Percentiles rank a stretch among this genome's conserved stretches.
Conservation (phyloP, 2,113 vertebrate genomes). For the Ophthalmolycus amberensis region DNA sequence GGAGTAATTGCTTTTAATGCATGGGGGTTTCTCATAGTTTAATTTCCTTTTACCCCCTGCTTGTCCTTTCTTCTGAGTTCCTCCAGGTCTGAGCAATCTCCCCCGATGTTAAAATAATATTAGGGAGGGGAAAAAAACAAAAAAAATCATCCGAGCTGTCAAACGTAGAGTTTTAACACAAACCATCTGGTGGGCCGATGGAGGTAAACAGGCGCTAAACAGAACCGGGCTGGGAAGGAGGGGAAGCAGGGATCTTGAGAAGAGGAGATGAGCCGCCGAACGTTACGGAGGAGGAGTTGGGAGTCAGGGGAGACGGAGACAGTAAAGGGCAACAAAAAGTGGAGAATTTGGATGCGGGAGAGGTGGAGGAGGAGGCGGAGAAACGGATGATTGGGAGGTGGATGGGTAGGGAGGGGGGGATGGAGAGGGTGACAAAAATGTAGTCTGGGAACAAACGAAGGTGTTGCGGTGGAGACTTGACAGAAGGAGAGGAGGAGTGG, state of each 20-base stretch:
- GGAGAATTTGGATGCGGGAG: slow-evolving; percentile 32
- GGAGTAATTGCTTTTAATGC: slow-evolving; percentile 83
- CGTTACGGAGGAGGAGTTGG: slow-evolving; percentile 54
- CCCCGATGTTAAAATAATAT: slow-evolving; percentile 80
- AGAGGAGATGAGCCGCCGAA: slow-evolving; percentile 52
- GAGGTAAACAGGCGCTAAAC: slow-evolving; percentile 76
- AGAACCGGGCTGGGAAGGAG: slow-evolving; percentile 56
- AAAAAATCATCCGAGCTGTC: slow-evolving; percentile 70
- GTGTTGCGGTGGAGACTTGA: slow-evolving; percentile 66
- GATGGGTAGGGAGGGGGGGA: background rate
- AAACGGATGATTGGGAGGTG: slow-evolving; percentile 44
- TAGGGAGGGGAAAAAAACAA: slow-evolving; percentile 44
- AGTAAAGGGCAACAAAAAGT: slow-evolving; percentile 14
- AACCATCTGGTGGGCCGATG: slow-evolving; percentile 83
- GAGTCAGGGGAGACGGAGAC: slow-evolving; percentile 45
- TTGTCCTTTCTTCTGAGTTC: slow-evolving; percentile 64
- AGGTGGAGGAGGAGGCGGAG: slow-evolving; percentile 54
- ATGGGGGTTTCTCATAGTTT: slow-evolving; percentile 75
- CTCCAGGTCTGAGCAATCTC: slow-evolving; percentile 67
- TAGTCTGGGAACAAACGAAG: slow-evolving; percentile 70
- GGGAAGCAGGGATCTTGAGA: slow-evolving; percentile 58
- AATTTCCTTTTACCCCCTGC: slow-evolving; percentile 78
- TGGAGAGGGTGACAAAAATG: slow-evolving; percentile 59
- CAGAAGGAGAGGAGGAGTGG: slow-evolving; percentile 81
- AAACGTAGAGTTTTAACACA: slow-evolving; percentile 80